Conservation (phyloP, 2,888 invertebrate genomes). For the Aethes cnicana region DNA sequence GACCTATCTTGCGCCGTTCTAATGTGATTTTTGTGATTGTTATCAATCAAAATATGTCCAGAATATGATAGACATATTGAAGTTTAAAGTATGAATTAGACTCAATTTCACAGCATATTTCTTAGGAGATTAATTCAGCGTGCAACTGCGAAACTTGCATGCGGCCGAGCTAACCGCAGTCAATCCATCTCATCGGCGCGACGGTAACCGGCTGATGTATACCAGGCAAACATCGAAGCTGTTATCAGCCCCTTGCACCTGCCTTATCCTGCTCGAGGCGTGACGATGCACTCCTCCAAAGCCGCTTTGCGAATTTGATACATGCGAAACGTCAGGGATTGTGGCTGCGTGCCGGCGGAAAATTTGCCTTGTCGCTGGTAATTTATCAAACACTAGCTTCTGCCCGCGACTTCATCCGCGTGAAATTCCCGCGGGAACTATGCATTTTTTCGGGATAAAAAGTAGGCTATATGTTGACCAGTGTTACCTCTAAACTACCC, state of each 20-base stretch:
- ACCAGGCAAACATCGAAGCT: slow-evolving; percentile 14
- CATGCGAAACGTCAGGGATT: slow-evolving; percentile 44
- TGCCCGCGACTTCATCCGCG: too few relatives aligned
- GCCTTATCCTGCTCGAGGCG: slow-evolving; percentile 22
- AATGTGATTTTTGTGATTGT: too few relatives aligned
- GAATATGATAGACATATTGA: too few relatives aligned
- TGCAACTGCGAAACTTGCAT: neutral
- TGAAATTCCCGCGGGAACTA: too few relatives aligned
- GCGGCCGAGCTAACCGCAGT: slow-evolving; percentile 1
- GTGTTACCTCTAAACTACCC: too few relatives aligned
- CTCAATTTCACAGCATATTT: too few relatives aligned
- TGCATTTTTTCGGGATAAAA: too few relatives aligned
- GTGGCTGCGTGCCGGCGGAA: slow-evolving; percentile 3
- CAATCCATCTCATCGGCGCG: slow-evolving; percentile 14
- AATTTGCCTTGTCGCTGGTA: slow-evolving; percentile 4
- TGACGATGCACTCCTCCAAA: slow-evolving; percentile 38
- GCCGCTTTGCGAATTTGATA: slow-evolving; percentile 68
- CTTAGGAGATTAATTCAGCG: too few relatives aligned
- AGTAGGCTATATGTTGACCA: too few relatives aligned
- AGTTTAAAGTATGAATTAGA: too few relatives aligned
- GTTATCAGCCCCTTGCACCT: slow-evolving; percentile 29
- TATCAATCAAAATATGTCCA: too few relatives aligned
- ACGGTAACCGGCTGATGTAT: slow-evolving; percentile 7
- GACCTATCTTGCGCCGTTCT: too few relatives aligned
- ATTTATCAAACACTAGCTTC: slow-evolving; percentile 4